phyloP scores from a whole-genome alignment of 2,797 vertebrate species.

The Mormyrops attenuatus region DNA sequence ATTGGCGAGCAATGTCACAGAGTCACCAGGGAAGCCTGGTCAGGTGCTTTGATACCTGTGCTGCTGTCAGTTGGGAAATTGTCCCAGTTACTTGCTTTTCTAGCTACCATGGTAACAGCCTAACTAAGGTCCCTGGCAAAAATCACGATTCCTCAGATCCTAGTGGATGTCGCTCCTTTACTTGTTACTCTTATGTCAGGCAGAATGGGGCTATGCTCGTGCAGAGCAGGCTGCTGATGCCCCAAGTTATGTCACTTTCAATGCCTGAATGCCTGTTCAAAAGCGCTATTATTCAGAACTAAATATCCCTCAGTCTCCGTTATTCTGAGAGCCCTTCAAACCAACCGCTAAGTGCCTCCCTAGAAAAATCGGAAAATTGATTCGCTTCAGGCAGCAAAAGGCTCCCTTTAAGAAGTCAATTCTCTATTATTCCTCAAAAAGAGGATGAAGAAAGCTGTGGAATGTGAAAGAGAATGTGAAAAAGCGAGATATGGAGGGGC shows the following conservation, averaged over 20 bases:
- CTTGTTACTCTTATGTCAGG: background rate
- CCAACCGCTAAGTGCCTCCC: background rate
- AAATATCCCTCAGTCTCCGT: background rate
- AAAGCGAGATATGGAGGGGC: background rate
- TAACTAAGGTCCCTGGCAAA: background rate
- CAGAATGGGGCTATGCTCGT: background rate
- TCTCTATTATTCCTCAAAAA: constrained; percentile 12
- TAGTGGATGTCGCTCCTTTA: background rate
- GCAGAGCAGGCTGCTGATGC: background rate
- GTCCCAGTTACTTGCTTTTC: background rate
- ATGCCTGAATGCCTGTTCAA: constrained; percentile 4
- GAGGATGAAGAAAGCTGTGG: background rate
- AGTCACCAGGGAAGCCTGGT: background rate
- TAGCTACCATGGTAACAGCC: background rate
- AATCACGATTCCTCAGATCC: background rate
- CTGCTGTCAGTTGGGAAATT: background rate
- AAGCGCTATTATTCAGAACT: background rate
- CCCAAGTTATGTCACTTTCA: constrained; percentile 14
- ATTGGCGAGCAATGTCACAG: background rate
- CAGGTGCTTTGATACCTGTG: background rate
- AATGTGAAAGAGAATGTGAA: constrained; percentile 1
- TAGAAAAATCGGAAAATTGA: constrained; percentile 9
- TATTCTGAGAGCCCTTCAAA: background rate
- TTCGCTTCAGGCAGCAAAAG: constrained; percentile 1
- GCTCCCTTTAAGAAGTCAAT: constrained; percentile 8